Conservation (phyloP, 1,140 invertebrate genomes). For the Drosophila lowei region DNA sequence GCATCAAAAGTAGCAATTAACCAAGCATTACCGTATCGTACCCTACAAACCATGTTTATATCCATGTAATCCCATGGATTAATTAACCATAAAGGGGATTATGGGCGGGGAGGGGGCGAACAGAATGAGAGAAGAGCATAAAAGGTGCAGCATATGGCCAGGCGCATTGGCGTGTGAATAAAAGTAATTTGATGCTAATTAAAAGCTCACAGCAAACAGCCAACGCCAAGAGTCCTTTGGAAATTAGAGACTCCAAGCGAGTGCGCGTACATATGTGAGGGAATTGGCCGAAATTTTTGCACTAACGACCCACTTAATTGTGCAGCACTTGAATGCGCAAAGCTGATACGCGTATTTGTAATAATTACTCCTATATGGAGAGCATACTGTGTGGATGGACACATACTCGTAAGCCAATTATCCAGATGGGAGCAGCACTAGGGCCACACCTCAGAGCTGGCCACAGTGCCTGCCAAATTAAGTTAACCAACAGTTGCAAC, state of each 20-base stretch:
- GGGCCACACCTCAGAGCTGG: conserved; percentile 62
- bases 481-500: conserved; percentile 36
- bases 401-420: conserved; percentile 59
- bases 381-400: conserved; percentile 37
- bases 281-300: conserved; percentile 23
- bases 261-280: background rate
- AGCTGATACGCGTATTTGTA: conserved; percentile 58
- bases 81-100: conserved; percentile 39
- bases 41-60: background rate
- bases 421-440: conserved; percentile 28
- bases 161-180: conserved; percentile 62
- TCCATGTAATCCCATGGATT: conserved; percentile 30
- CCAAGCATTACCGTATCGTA: background rate
- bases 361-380: conserved; percentile 61
- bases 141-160: conserved; percentile 42
- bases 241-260: conserved; percentile 12
- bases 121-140: background rate
- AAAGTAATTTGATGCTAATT: conserved; percentile 80
- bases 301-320: conserved; percentile 74
- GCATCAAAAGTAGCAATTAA: conserved; percentile 11
- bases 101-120: background rate
- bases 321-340: conserved; percentile 42
- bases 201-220: conserved; percentile 53
- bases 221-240: conserved; percentile 16
- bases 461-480: conserved; percentile 66